Evolutionary conservation across 2,113 vertebrate genomes (phyloP).

Genomic region (Sterrhoptilus dennistouni): DNA sequence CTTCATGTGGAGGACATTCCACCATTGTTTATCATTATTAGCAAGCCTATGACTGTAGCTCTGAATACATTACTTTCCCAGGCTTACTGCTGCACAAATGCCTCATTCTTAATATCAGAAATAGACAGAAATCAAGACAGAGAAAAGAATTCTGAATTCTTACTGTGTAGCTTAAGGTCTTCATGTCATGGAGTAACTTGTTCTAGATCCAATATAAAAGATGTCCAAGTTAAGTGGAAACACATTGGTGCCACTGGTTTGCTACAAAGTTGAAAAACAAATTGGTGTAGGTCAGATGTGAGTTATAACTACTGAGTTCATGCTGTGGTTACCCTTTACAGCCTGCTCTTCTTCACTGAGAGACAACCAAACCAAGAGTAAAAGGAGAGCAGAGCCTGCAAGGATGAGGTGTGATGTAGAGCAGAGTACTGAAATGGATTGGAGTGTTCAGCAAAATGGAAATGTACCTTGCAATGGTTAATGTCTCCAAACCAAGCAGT

Average conservation of each 20-base stretch:
- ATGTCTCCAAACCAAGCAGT: background rate
- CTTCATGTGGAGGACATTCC: background rate
- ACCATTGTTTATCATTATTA: background rate
- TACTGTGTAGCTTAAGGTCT: background rate
- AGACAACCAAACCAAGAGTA: background rate
- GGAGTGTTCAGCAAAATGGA: background rate
- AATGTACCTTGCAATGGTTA: background rate
- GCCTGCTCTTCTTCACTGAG: background rate
- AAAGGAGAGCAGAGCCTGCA: background rate
- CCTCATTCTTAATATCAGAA: background rate
- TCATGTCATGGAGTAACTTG: background rate
- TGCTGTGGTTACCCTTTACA: background rate
- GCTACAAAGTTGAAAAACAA: background rate
- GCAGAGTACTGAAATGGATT: background rate
- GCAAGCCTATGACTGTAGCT: background rate
- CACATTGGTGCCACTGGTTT: background rate
- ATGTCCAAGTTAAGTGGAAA: background rate
- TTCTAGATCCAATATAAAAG: background rate
- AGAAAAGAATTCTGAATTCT: background rate
- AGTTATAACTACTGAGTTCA: fast-evolving
- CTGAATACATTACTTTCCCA: background rate
- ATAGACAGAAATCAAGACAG: background rate
- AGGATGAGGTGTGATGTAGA: background rate
- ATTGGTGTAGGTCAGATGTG: background rate
- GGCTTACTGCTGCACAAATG: background rate